Evolutionary conservation across 2,888 invertebrate genomes (phyloP).

Genomic region (Strigamia maritima): DNA sequence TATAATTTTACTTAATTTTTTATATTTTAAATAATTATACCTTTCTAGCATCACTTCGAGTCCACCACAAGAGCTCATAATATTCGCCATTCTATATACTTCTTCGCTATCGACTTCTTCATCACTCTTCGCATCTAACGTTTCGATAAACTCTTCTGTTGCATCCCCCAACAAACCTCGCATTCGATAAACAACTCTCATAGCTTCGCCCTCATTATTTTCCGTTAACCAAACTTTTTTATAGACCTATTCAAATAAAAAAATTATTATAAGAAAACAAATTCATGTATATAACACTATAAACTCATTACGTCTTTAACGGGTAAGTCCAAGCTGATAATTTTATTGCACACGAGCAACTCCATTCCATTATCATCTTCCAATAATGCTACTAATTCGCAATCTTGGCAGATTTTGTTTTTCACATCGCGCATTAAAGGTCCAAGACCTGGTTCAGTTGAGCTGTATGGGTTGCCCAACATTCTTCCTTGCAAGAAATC

Average conservation of each 20-base stretch:
- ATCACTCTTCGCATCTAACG: conserved; percentile 76
- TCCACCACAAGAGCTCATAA: conserved; percentile 75
- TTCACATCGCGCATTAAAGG: conserved; percentile 98
- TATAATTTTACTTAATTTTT: background rate
- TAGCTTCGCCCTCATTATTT: conserved; percentile 83
- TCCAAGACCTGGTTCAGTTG: conserved; percentile 87
- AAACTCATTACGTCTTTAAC: conserved; percentile 69
- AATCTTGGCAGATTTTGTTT: conserved; percentile 97
- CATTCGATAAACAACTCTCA: conserved; percentile 98
- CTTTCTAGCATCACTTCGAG: conserved; percentile 59
- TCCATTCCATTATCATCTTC: conserved; percentile 99
- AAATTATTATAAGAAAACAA: conserved; percentile 18
- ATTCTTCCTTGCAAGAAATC: conserved; percentile 97
- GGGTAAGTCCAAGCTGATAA: conserved; percentile 91
- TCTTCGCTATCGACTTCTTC: conserved; percentile 92
- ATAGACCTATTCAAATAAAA: conserved; percentile 58
- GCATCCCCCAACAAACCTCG: conserved; percentile 95
- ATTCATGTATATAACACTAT: background rate
- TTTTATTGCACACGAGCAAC: conserved; percentile 93
- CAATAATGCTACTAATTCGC: conserved; percentile 92
- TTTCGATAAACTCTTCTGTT: conserved; percentile 97
- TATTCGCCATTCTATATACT: conserved; percentile 84
- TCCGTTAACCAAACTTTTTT: conserved; percentile 75
- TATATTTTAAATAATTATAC: conserved; percentile 43
- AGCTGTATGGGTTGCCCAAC: conserved; percentile 97